Evolutionary conservation across 2,113 vertebrate species (phyloP).

Genomic region (Polypterus senegalus): DNA sequence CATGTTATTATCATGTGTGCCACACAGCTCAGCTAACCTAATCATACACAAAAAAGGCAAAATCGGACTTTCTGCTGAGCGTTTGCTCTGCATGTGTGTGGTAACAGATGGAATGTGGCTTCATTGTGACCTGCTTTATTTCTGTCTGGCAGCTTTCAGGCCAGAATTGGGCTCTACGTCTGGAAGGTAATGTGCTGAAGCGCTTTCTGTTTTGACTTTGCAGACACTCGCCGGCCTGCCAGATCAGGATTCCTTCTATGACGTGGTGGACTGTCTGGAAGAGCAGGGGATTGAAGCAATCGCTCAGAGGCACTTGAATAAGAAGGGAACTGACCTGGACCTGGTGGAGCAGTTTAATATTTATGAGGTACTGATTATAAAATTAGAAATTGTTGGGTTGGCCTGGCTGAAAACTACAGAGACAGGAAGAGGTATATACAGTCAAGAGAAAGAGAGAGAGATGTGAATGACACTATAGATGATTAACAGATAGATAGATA

Average conservation of each 20-base stretch:
- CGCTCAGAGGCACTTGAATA: constrained; percentile 75
- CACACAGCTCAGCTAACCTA: too few relatives aligned
- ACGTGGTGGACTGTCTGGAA: constrained; percentile 89
- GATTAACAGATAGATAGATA: too few relatives aligned
- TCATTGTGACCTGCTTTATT: neutral
- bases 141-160: neutral
- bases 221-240: constrained; percentile 79
- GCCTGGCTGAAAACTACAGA: too few relatives aligned
- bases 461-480: too few relatives aligned
- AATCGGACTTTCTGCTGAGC: too few relatives aligned
- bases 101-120: too few relatives aligned
- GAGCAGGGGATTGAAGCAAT: constrained; percentile 77
- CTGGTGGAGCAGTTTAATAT: constrained; percentile 90
- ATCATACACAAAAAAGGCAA: too few relatives aligned
- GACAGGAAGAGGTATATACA: too few relatives aligned
- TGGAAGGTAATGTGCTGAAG: neutral
- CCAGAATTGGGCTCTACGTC: neutral
- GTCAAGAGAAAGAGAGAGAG: too few relatives aligned
- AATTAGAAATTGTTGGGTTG: neutral
- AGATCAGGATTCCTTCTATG: constrained; percentile 92
- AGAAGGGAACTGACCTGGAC: constrained; percentile 87
- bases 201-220: constrained; percentile 30
- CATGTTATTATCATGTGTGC: too few relatives aligned
- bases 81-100: too few relatives aligned
- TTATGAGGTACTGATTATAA: constrained; percentile 66